Conservation (phyloP, 2,888 invertebrate species). For the Helleia helle region DNA sequence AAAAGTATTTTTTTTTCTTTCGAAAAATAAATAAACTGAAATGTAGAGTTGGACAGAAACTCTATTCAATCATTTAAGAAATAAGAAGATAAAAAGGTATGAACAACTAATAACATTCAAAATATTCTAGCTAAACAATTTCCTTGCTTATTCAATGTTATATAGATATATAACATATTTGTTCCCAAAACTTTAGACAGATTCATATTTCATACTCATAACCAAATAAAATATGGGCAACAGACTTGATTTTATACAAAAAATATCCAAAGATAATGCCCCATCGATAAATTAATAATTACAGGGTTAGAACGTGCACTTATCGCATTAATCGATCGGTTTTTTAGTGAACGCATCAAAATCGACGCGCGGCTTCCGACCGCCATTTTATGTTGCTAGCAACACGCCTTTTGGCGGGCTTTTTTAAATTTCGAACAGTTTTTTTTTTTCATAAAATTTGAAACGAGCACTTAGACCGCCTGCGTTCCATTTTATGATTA, state of each 20-base stretch:
- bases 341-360: slow-evolving; percentile 21
- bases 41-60: too few relatives aligned
- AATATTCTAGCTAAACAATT: too few relatives aligned
- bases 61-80: too few relatives aligned
- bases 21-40: too few relatives aligned
- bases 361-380: slow-evolving; percentile 22
- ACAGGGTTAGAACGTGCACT: slow-evolving; percentile 38
- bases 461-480: too few relatives aligned
- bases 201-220: neutral
- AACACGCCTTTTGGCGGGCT: slow-evolving; percentile 3
- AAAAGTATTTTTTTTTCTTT: too few relatives aligned
- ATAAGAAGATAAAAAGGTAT: too few relatives aligned
- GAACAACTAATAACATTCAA: too few relatives aligned
- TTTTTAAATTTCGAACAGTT: neutral
- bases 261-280: slow-evolving; percentile 27
- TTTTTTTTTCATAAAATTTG: neutral
- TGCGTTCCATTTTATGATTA: too few relatives aligned
- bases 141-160: too few relatives aligned
- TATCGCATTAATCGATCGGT: slow-evolving; percentile 59
- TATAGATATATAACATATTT: too few relatives aligned
- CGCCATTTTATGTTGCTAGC: slow-evolving; percentile 2
- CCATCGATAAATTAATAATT: slow-evolving; percentile 53
- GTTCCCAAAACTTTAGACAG: too few relatives aligned
- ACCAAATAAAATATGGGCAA: slow-evolving; percentile 5
- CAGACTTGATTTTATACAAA: slow-evolving; percentile 13